phyloP scores from a whole-genome alignment of 2,888 invertebrate genomes.

The Synergus umbraculus region DNA sequence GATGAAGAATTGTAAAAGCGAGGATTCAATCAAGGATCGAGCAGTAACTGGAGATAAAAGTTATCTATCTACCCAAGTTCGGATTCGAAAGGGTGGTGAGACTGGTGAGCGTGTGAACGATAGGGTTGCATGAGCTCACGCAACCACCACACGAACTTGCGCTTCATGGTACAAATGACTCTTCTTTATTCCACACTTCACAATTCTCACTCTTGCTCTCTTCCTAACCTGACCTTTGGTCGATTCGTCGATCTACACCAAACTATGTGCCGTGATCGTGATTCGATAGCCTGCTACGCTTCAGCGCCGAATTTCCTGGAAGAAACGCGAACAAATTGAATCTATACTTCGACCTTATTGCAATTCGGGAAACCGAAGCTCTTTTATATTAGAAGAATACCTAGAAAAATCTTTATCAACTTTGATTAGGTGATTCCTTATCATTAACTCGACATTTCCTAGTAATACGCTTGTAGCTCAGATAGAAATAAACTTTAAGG shows the following conservation, averaged over 20 bases:
- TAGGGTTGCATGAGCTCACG: slow-evolving; percentile 70
- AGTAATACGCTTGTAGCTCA: neutral
- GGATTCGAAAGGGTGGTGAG: slow-evolving; percentile 57
- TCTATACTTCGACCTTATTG: neutral
- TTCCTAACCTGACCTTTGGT: slow-evolving; percentile 7
- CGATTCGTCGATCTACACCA: neutral
- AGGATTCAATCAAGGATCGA: slow-evolving; percentile 73
- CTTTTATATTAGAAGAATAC: neutral
- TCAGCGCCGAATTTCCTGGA: slow-evolving; percentile 1
- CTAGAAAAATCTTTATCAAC: neutral
- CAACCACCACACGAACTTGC: slow-evolving; percentile 72
- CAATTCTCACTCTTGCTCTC: slow-evolving; percentile 56
- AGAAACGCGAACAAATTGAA: neutral
- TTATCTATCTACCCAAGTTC: slow-evolving; percentile 63
- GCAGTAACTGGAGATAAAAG: slow-evolving; percentile 67
- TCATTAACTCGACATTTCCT: neutral
- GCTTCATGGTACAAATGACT: slow-evolving; percentile 75
- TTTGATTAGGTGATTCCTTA: neutral
- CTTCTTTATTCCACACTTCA: slow-evolving; percentile 60
- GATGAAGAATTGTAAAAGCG: slow-evolving; percentile 55
- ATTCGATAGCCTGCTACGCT: slow-evolving; percentile 3
- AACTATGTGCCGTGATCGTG: neutral
- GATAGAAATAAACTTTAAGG: neutral
- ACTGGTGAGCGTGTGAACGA: slow-evolving; percentile 69
- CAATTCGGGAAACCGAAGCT: neutral